Base-by-base conservation (phyloP, 30 jellyfish, hydroid and myxozoan species). In the Turritopsis dohrnii region DNA sequence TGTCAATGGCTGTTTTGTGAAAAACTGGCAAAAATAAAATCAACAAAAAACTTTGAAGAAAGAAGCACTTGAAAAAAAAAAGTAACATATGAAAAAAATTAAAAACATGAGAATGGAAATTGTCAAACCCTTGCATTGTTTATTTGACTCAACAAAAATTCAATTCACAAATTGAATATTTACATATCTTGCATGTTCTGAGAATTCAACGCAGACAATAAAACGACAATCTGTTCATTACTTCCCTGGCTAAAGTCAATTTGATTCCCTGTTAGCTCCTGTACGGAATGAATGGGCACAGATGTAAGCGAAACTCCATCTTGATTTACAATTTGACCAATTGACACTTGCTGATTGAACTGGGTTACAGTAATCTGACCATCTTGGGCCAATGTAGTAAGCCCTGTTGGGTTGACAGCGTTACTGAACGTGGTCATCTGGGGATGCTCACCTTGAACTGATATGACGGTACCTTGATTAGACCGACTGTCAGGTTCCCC, bases 171-270 rank as follows among this genome's bases (percentile, higher is more conserved):
- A 41, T 3, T 41, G 60, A 41, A 41, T n/a, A n/a, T 69, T 80
- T 28, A 80, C 81, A 82, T 66, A 26, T 69, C 86, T 28, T 82
- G 89, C 28, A 82, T 65, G 69, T 52, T 28, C 72, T 82, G 86
- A 0, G 89, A 82, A 28, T 82, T 82, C 21, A 82, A 52, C 21
- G 89, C 89, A 0, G 83, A 41, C 3, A 82, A 71, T 29, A 82
- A 71, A 27, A 82, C 89, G 26, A 82, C 89, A 26, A 82, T 82
- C 71, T 82, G 86, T 52, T 82, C 89, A 66, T 82, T 82, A 29
- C 29, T 82, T 24, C 76, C 85, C 29, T 82, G 89, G 19, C 72
- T 65, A 25, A 82, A 82, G 22, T 82, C 69, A 27, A 82, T 82
- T 24, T 65, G 27, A 71, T 82, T 82, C 21, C 89, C 84, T 0